Evolutionary conservation across 2,888 invertebrate genomes (phyloP), one percentile per base, ranked within the genome.

Genomic region (Oxycera nigricornis): DNA sequence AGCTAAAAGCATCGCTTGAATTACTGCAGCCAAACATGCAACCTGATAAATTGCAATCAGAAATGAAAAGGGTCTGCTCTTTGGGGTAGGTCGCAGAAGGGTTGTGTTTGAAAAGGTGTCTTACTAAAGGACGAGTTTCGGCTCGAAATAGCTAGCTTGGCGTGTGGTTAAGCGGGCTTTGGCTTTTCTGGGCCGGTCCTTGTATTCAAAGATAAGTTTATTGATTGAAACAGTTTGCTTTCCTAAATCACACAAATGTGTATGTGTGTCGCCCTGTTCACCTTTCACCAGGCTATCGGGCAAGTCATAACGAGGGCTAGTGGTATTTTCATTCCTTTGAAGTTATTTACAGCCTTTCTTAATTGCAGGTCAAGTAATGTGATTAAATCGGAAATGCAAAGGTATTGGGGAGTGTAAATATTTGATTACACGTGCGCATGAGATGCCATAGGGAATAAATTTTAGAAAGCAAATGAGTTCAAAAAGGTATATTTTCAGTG

Each of bases 1-100:
- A 28, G 70, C 61, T 68, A 59, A 72, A 61, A 74, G 52, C 46
- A 22, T 57, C 30, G 46, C 57, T 11, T 72, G 55, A 74, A 70
- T 74, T 74, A 74, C 62, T 74, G 55, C 72, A 31, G 4, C n/a
- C 22, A 35, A 72, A 62, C 74, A 74, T 74, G 74, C 74, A 74
- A 74, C 52, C 62, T 72, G 72, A 74, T 72, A 74, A 74, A 74
- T 74, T 59, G 72, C 70, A 62, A 39, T 41, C 62, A 62, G 65
- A 59, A 35, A 62, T 30, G 39, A 68, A 74, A 46, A 28, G 57
- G 62, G 14, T 46, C 35, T 46, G 6, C 57, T n/a, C n/a, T 20
- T 17, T 20, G 31, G 17, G 14, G 24, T 17, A 14, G 3, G 3
- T 11, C 6, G 17, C 46, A 46, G 2, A 46, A 2, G 46, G 46